A percentile compares a stretch with the other conserved stretches of the same genome.
Conservation (phyloP, 2,888 invertebrate genomes). For the Drosophila limbata region DNA sequence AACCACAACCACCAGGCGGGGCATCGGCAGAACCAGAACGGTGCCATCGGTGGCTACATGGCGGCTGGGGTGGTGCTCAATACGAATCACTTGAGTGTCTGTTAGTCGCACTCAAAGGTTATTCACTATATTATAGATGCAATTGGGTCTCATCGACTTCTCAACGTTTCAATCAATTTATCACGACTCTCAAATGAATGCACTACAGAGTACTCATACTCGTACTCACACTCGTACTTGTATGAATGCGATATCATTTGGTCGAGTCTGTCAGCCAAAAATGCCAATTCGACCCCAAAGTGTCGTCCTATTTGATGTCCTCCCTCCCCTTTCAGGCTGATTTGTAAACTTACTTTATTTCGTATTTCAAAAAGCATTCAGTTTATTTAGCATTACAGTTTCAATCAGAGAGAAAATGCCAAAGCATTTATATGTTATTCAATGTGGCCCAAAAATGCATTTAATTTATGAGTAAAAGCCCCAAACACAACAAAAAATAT, state of each 20-base stretch:
- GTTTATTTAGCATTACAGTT: slow-evolving; percentile 47
- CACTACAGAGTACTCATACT: background rate
- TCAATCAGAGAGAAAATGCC: slow-evolving; percentile 57
- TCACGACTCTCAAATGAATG: slow-evolving; percentile 7
- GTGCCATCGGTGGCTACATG: slow-evolving; percentile 70
- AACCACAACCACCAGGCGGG: slow-evolving; percentile 25
- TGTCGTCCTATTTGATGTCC: background rate
- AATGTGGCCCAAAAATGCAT: slow-evolving; percentile 69
- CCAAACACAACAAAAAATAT: slow-evolving; percentile 4
- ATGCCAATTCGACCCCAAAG: background rate
- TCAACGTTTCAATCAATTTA: slow-evolving; percentile 1
- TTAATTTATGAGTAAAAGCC: slow-evolving; percentile 58
- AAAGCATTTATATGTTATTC: slow-evolving; percentile 51
- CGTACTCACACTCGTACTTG: background rate
- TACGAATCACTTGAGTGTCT: slow-evolving; percentile 84
- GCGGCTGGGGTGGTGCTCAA: slow-evolving; percentile 84
- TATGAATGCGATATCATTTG: slow-evolving; percentile 1
- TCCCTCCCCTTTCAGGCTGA: background rate
- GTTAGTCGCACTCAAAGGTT: slow-evolving; percentile 73
- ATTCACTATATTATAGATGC: slow-evolving; percentile 8
- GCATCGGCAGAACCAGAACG: slow-evolving; percentile 23
- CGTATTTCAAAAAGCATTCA: slow-evolving; percentile 35
- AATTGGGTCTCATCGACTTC: slow-evolving; percentile 20
- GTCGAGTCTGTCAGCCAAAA: background rate
- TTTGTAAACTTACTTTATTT: slow-evolving; percentile 11